Evolutionary conservation across 92 coral and sea anemone genomes (phyloP), one percentile per base, ranked within the genome.

Genomic region (Porites rus): DNA sequence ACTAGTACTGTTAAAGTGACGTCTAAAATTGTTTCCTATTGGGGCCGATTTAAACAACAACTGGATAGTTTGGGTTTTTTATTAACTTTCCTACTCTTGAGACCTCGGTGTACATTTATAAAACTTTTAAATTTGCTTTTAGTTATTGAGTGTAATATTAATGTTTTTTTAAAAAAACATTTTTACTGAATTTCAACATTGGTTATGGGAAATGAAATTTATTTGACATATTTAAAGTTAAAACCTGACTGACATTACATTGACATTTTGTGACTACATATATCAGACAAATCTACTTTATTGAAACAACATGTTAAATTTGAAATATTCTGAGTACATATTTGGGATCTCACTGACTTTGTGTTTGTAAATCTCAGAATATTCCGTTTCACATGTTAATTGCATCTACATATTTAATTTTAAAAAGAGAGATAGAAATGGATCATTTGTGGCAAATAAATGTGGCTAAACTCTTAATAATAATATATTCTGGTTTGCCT

Each of bases 161-260:
- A 25, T 69, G 85, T 53, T 68, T 80, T 69, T 28, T 38, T 0
- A 0, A 4, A 4, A 4, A 38, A 38, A 38, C 46, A 56, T 80
- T 80, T 68, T 52, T 7, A 79, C 14, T 50, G 25, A 72, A 72
- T 38, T 72, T 72, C 59, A 72, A 46, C 19, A 16, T 72, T 50
- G 50, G 22, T 66, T 79, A 51, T 79, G 74, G 74, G 62, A 12
- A 68, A 52, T 69, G 60, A 21, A 72, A 72, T 72, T 72, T 72
- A 24, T 80, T 65, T 66, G 65, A 16, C 74, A 62, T 22, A 66
- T 53, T 78, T 43, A 65, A 51, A 38, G 25, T 79, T 63, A 13
- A 79, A 62, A 50, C 46, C 61, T 18, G 61, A 58, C 53, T n/a
- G 24, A 63, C 7, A 43, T 63, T 58, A 3, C 21, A 46, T 43